A percentile compares a stretch with the other conserved stretches of the same genome.
Evolutionary conservation across 1,140 invertebrate species (phyloP).

Genomic region (Macrosteles quadrilineatus): DNA sequence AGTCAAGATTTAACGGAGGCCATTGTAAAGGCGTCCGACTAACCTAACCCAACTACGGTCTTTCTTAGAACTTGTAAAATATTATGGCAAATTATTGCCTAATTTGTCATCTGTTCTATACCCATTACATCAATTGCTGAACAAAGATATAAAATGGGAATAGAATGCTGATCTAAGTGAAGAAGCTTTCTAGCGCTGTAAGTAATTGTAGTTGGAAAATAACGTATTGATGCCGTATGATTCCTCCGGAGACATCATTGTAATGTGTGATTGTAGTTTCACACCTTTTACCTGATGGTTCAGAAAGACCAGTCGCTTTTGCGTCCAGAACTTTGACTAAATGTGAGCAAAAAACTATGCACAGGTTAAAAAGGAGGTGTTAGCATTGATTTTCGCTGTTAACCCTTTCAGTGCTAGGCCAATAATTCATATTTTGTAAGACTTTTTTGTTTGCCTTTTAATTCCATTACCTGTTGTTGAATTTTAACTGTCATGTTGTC

Average conservation of each 20-base stretch:
- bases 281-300: constrained; percentile 48
- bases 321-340: constrained; percentile 51
- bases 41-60: not conserved
- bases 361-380: constrained; percentile 8
- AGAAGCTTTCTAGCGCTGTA: constrained; percentile 51
- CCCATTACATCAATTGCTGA: constrained; percentile 37
- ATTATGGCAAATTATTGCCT: constrained; percentile 15
- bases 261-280: too few relatives aligned
- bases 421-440: too few relatives aligned
- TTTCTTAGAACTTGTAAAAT: constrained; percentile 21
- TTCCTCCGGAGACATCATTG: constrained; percentile 41
- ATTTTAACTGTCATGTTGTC: too few relatives aligned
- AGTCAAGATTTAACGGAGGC: not conserved
- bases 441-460: too few relatives aligned
- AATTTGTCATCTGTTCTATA: constrained; percentile 30
- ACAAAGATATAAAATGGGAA: constrained; percentile 9
- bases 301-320: constrained; percentile 52
- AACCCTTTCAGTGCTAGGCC: too few relatives aligned
- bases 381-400: constrained; percentile 18
- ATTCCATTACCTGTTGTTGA: too few relatives aligned
- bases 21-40: not conserved
- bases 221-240: constrained; percentile 46
- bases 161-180: not conserved
- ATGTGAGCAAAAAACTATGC: constrained; percentile 41
- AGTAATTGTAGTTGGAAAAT: constrained; percentile 38